Evolutionary conservation across 2,888 invertebrate species (phyloP).

Genomic region (Steinernema hermaphroditum): DNA sequence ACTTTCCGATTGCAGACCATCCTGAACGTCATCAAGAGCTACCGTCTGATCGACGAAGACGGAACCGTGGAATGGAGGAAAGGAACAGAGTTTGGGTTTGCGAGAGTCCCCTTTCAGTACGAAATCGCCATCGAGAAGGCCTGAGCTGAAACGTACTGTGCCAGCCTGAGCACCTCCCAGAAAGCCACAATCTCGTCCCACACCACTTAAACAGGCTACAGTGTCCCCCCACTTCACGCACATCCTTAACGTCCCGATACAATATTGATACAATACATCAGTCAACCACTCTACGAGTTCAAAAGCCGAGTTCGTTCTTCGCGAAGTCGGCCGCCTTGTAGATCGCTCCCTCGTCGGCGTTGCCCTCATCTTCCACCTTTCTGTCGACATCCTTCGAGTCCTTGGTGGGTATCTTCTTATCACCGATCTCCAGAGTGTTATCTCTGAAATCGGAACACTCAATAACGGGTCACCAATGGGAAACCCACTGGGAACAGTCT

Average conservation of each 20-base stretch:
- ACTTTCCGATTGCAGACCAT: neutral
- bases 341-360: constrained; percentile 18
- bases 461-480: neutral
- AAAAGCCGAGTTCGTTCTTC: constrained; percentile 39
- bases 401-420: neutral
- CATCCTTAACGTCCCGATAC: too few species aligned
- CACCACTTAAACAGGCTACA: too few species aligned
- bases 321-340: constrained; percentile 33
- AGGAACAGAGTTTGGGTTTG: neutral
- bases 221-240: too few species aligned
- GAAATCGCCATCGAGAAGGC: neutral
- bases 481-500: neutral
- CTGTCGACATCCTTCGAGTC: neutral
- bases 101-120: neutral
- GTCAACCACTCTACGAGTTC: constrained; percentile 10
- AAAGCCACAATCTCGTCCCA: too few species aligned
- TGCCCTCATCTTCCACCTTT: constrained; percentile 9
- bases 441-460: neutral
- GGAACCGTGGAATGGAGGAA: neutral
- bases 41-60: constrained; percentile 9
- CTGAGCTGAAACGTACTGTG: too few species aligned
- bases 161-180: too few species aligned
- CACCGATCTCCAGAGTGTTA: constrained; percentile 4
- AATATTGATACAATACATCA: too few species aligned
- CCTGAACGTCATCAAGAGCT: neutral